A percentile compares a stretch with the other conserved stretches of the same genome.
Conservation (phyloP, 2,888 invertebrate species). For the Harpalus rubripes region DNA sequence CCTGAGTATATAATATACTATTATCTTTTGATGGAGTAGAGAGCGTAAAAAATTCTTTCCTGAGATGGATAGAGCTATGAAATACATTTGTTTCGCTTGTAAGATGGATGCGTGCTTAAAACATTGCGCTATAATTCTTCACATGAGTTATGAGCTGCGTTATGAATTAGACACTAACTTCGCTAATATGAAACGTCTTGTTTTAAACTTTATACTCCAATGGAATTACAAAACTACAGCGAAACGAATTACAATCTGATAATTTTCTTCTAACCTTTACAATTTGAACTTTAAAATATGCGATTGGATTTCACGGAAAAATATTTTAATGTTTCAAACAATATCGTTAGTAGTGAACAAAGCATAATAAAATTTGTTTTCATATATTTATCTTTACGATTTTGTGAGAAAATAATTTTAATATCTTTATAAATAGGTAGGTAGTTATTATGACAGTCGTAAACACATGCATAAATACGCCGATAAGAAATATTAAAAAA, state of each 20-base stretch:
- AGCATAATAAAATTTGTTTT: no score
- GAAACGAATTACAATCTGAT: constrained; percentile 28
- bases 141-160: constrained; percentile 21
- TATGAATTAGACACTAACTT: constrained; percentile 42
- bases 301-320: not conserved
- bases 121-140: constrained; percentile 28
- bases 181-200: constrained; percentile 27
- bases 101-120: constrained; percentile 15
- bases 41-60: no score
- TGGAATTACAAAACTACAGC: constrained; percentile 42
- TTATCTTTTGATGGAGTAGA: no score
- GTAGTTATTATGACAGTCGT: no score
- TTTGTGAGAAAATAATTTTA: no score
- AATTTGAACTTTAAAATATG: not conserved
- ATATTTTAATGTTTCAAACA: not conserved
- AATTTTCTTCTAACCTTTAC: constrained; percentile 52
- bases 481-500: no score
- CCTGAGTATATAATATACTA: no score
- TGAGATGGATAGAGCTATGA: not conserved
- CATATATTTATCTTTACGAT: no score
- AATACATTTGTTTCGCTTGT: constrained; percentile 8
- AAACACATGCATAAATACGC: no score
- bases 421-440: no score
- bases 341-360: no score
- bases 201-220: not conserved